Conservation (phyloP, 30 jellyfish, hydroid and myxozoan genomes). For the Cassiopea xamachana region DNA sequence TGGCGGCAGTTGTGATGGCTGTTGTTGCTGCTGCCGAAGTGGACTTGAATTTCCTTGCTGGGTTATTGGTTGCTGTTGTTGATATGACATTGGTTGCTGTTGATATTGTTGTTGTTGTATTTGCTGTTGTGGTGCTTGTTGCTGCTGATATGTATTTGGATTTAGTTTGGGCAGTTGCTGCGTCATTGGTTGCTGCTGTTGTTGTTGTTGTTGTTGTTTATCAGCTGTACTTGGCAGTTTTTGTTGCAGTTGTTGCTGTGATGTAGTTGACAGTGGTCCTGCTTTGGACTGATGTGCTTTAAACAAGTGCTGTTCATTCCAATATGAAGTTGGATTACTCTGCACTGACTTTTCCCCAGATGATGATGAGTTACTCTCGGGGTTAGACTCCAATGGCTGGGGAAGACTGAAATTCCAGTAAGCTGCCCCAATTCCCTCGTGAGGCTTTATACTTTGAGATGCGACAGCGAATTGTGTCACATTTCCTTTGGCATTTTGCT, state of each 20-base stretch:
- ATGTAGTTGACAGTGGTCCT: too few species aligned
- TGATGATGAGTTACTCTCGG: not conserved
- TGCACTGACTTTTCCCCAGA: not conserved
- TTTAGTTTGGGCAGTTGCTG: not conserved
- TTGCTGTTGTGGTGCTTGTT: not conserved
- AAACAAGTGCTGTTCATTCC: not conserved
- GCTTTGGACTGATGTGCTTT: too few species aligned
- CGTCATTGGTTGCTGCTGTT: not conserved
- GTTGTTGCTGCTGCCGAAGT: not conserved
- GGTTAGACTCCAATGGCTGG: not conserved
- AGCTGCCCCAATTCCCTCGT: slow-evolving; percentile 24
- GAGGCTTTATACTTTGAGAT: slow-evolving; percentile 3
- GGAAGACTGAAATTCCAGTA: slow-evolving; percentile 4
- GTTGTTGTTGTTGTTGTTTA: not conserved
- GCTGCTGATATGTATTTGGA: not conserved
- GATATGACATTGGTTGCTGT: not conserved
- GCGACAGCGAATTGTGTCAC: not conserved
- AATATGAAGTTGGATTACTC: not conserved
- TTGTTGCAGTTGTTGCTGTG: not conserved
- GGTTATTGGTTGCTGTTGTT: slow-evolving; percentile 1
- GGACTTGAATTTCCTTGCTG: not conserved
- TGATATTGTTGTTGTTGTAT: too few species aligned
- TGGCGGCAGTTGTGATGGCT: not conserved
- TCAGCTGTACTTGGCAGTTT: not conserved
- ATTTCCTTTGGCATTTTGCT: not conserved